These are phyloP conservation scores for Trichogramma evanescens DNA, from an alignment of 2,888 invertebrate genomes.

Conservation along the genomic window DNA sequence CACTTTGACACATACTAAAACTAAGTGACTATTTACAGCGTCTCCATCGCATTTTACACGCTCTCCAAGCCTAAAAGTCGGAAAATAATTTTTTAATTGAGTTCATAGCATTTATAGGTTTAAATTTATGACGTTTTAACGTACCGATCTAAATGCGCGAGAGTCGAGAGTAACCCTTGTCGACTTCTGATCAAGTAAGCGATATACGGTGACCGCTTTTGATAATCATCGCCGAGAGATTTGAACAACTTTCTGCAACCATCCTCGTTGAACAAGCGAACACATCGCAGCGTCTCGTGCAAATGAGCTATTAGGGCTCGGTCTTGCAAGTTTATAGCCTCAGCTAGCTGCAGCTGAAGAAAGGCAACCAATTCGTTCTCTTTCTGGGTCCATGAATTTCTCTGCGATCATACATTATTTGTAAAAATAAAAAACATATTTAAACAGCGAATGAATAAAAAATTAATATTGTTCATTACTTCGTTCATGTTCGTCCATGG, in stretches of 20 bases:
- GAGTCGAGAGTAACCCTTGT: constrained; percentile 69
- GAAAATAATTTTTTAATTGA: constrained; percentile 11
- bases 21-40: constrained; percentile 66
- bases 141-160: constrained; percentile 65
- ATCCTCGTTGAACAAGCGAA: constrained; percentile 62
- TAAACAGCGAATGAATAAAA: neutral
- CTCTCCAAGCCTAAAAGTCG: constrained; percentile 48
- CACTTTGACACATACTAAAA: constrained; percentile 68
- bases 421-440: neutral
- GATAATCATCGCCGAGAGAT: constrained; percentile 69
- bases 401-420: constrained; percentile 29
- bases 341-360: constrained; percentile 69
- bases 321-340: constrained; percentile 74
- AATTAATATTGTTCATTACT: constrained; percentile 24
- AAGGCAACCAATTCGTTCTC: constrained; percentile 57
- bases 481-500: constrained; percentile 40
- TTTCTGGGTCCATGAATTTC: constrained; percentile 44
- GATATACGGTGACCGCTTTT: constrained; percentile 70
- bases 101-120: neutral
- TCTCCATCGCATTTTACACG: constrained; percentile 64
- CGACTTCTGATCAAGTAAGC: constrained; percentile 75
- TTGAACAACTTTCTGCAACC: constrained; percentile 69
- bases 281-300: constrained; percentile 75
- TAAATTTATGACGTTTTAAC: constrained; percentile 14
- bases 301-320: constrained; percentile 70